These are phyloP conservation scores for Florisuga fusca DNA, from an alignment of 2,797 vertebrate species.

Conservation along the genomic window DNA sequence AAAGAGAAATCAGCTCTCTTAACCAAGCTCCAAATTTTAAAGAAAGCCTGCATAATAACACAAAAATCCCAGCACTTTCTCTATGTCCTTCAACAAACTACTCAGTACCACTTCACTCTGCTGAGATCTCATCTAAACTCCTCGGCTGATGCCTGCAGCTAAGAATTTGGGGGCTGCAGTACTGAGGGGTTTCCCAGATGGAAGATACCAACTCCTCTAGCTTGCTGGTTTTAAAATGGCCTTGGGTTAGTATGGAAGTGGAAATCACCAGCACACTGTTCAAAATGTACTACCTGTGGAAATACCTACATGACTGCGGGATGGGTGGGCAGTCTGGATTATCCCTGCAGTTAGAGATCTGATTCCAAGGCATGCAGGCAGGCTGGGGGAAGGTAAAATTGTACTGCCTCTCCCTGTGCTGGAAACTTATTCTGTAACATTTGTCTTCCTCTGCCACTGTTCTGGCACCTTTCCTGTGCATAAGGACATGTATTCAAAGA, in stretches of 20 bases:
- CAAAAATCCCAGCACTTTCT: neutral
- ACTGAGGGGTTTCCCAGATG: neutral
- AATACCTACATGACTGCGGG: neutral
- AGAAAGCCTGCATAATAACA: neutral
- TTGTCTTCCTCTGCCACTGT: neutral
- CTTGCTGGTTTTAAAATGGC: neutral
- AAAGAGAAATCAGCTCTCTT: neutral
- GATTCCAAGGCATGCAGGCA: neutral
- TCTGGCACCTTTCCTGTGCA: neutral
- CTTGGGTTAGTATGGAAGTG: neutral
- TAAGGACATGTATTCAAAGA: neutral
- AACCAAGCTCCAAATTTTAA: neutral
- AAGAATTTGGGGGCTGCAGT: neutral
- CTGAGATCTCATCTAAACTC: neutral
- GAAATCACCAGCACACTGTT: neutral
- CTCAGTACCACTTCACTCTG: neutral
- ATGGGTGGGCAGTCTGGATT: neutral
- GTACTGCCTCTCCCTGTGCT: neutral
- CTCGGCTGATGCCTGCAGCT: neutral
- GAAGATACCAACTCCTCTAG: neutral
- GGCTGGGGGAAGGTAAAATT: neutral
- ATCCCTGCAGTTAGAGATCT: neutral
- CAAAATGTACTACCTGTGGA: neutral
- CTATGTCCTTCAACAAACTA: neutral
- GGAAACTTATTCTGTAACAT: neutral